Evolutionary conservation across 2,888 invertebrate genomes (phyloP).

Genomic region (Aethes cnicana): DNA sequence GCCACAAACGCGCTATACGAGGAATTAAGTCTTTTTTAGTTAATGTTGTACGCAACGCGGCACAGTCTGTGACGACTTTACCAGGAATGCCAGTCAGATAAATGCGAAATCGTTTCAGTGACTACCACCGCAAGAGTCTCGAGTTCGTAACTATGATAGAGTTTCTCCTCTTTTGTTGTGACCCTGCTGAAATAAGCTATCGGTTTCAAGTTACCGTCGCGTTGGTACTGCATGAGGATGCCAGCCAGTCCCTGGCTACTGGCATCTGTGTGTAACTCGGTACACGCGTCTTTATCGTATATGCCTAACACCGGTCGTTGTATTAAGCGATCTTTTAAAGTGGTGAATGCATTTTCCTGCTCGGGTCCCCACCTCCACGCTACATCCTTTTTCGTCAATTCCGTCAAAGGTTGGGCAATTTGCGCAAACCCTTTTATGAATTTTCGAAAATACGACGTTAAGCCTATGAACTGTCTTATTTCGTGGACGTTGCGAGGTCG

Average conservation of each 20-base stretch:
- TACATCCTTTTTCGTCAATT: slow-evolving; percentile 11
- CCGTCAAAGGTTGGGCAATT: slow-evolving; percentile 24
- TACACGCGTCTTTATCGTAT: slow-evolving; percentile 9
- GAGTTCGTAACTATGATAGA: slow-evolving; percentile 38
- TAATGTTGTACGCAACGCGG: slow-evolving; percentile 41
- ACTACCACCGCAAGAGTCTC: slow-evolving; percentile 40
- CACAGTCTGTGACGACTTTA: slow-evolving; percentile 41
- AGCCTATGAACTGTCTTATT: slow-evolving; percentile 16
- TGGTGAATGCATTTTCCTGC: slow-evolving; percentile 16
- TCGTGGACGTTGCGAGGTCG: slow-evolving; percentile 21
- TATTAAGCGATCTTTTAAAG: slow-evolving; percentile 7
- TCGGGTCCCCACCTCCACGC: background rate
- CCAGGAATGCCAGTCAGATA: slow-evolving; percentile 40
- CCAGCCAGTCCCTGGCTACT: slow-evolving; percentile 36
- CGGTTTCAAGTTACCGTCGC: slow-evolving; percentile 31
- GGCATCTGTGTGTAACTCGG: slow-evolving; percentile 25
- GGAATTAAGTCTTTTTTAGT: slow-evolving; percentile 41
- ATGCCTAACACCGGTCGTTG: slow-evolving; percentile 11
- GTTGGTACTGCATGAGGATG: slow-evolving; percentile 29
- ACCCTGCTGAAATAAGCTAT: slow-evolving; percentile 39
- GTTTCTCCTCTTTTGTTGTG: slow-evolving; percentile 34
- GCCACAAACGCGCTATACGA: slow-evolving; percentile 46
- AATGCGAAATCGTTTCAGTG: slow-evolving; percentile 39
- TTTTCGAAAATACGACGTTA: slow-evolving; percentile 24
- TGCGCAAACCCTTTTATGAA: slow-evolving; percentile 19